Conservation (phyloP, 2,113 vertebrate species). For the Neoarius graeffei region DNA sequence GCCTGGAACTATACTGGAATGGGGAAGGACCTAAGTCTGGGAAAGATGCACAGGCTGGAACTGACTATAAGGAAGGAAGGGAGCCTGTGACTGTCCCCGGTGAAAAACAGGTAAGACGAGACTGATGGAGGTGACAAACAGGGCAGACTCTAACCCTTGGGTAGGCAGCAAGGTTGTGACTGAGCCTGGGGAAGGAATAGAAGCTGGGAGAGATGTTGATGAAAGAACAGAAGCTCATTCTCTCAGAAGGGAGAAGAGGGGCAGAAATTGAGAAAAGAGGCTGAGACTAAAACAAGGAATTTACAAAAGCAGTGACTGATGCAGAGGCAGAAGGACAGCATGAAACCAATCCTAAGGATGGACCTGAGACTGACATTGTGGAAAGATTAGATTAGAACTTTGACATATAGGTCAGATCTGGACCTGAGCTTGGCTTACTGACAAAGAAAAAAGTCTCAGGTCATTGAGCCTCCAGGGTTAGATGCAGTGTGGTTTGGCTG, state of each 20-base stretch:
- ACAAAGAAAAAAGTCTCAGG: too few species aligned
- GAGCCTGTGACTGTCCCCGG: neutral
- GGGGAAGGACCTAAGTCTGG: neutral
- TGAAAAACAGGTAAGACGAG: neutral
- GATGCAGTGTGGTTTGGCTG: neutral
- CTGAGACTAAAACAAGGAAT: neutral
- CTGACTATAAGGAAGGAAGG: neutral
- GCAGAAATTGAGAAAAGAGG: neutral
- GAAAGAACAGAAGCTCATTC: neutral
- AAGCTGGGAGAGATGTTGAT: neutral
- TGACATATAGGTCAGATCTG: neutral
- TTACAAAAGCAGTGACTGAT: neutral
- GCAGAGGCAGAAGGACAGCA: neutral
- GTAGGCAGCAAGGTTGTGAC: too few species aligned
- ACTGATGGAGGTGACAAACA: neutral
- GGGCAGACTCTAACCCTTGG: neutral
- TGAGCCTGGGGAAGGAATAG: neutral
- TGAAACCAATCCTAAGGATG: neutral
- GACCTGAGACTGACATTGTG: neutral
- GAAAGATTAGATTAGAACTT: neutral
- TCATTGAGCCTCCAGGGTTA: too few species aligned
- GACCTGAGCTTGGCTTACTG: neutral
- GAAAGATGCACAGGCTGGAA: neutral
- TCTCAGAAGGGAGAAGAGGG: neutral
- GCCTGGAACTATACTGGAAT: neutral